These are phyloP conservation scores for Mimumesa dahlbomi DNA, from an alignment of 2,888 invertebrate species.

Conservation along the genomic window DNA sequence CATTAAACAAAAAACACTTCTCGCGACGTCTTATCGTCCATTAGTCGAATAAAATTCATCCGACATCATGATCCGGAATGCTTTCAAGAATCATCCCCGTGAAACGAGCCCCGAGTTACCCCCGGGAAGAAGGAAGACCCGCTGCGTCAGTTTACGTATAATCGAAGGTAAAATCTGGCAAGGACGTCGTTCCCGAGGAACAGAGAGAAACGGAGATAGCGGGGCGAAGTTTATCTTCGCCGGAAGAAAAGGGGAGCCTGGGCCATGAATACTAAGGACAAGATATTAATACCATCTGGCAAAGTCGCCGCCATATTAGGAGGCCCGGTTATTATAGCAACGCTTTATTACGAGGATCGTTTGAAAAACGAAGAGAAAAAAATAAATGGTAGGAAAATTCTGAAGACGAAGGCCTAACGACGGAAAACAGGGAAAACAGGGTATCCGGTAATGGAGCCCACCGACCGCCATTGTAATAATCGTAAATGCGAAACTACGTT, in stretches of 20 bases:
- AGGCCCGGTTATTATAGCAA: constrained; percentile 36
- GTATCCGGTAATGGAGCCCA: constrained; percentile 43
- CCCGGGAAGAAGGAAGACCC: not conserved
- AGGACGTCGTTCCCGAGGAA: not conserved
- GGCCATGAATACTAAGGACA: constrained; percentile 54
- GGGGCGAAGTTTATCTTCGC: constrained; percentile 24
- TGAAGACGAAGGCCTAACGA: constrained; percentile 31
- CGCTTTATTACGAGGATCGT: constrained; percentile 47
- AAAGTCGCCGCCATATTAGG: constrained; percentile 42
- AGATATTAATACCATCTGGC: constrained; percentile 56
- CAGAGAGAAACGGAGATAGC: too few relatives aligned
- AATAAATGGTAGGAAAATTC: not conserved
- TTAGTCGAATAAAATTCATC: too few relatives aligned
- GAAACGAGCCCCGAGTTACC: not conserved
- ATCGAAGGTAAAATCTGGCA: constrained; percentile 5
- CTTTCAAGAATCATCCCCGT: too few relatives aligned
- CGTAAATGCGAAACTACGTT: constrained; percentile 53
- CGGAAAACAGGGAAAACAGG: constrained; percentile 26
- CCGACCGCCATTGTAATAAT: constrained; percentile 53
- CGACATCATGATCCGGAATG: too few relatives aligned
- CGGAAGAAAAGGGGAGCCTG: constrained; percentile 13
- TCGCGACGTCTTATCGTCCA: too few relatives aligned
- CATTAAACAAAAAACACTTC: too few relatives aligned
- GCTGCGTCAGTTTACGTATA: not conserved
- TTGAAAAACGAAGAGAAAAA: constrained; percentile 7